These are phyloP conservation scores for Xenops minutus DNA, from an alignment of 2,797 vertebrate genomes.

Conservation along the genomic window DNA sequence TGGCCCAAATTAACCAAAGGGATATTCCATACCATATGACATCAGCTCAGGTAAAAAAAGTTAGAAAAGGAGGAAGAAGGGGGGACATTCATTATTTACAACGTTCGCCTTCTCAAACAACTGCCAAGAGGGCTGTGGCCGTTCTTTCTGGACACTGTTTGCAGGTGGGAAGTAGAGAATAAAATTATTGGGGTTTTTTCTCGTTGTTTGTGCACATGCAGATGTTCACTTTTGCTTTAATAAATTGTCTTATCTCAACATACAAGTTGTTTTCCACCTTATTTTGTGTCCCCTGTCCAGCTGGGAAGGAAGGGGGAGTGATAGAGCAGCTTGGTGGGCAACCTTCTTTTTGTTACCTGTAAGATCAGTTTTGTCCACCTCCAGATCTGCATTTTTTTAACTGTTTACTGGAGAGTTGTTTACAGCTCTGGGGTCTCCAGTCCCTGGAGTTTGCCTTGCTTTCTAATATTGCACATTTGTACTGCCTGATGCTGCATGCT, in stretches of 20 bases:
- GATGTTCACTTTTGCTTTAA: not conserved
- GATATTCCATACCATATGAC: not conserved
- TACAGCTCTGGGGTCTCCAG: not conserved
- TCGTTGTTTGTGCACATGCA: not conserved
- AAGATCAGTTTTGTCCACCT: not conserved
- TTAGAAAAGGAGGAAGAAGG: not conserved
- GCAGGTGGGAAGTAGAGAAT: not conserved
- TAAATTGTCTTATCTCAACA: not conserved
- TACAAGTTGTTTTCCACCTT: not conserved
- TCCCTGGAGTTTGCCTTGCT: not conserved
- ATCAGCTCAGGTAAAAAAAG: not conserved
- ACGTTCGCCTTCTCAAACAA: not conserved
- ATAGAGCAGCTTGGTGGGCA: not conserved
- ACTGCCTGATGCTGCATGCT: not conserved
- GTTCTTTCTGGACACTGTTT: not conserved
- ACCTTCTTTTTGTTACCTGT: not conserved
- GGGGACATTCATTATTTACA: not conserved
- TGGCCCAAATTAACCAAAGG: not conserved
- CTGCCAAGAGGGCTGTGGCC: not conserved
- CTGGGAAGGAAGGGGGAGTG: not conserved
- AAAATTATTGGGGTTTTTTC: not conserved
- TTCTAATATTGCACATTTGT: not conserved
- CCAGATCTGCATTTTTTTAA: not conserved
- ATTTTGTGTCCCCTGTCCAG: not conserved
- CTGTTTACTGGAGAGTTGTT: not conserved